Evolutionary conservation across 2,113 vertebrate genomes (phyloP).

Genomic region (Piaya cayana): DNA sequence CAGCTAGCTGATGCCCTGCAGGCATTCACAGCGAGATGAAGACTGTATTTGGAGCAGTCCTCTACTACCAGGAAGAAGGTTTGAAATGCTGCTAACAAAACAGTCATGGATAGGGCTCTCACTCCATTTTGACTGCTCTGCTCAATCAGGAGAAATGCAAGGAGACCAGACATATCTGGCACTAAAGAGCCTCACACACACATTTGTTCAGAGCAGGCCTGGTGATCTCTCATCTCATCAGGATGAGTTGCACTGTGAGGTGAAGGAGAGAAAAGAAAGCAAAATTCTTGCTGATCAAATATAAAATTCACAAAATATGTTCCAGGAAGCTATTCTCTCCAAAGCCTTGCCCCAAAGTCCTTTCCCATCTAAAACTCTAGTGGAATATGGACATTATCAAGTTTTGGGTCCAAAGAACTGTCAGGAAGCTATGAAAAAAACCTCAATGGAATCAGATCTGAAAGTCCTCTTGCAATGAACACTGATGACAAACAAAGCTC

Average conservation of each 20-base stretch:
- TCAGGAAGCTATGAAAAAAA: not conserved
- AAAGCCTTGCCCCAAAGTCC: not conserved
- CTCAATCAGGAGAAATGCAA: not conserved
- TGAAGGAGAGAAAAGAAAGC: not conserved
- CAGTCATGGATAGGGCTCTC: not conserved
- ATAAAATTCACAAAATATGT: not conserved
- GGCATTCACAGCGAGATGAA: not conserved
- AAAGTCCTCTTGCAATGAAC: not conserved
- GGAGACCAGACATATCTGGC: not conserved
- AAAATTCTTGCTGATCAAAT: not conserved
- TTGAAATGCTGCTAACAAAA: not conserved
- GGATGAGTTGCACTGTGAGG: not conserved
- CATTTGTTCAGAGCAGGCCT: not conserved
- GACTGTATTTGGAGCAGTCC: not conserved
- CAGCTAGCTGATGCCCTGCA: not conserved
- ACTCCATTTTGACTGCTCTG: not conserved
- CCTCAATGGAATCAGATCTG: not conserved
- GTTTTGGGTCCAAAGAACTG: not conserved
- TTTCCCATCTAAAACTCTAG: not conserved
- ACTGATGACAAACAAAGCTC: not conserved
- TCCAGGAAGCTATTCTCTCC: not conserved
- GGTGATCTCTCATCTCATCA: not conserved
- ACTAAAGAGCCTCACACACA: not conserved
- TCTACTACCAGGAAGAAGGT: not conserved
- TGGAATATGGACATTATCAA: not conserved